These are phyloP conservation scores for Thyatira batis DNA, from an alignment of 2,888 invertebrate genomes.

Conservation along the genomic window DNA sequence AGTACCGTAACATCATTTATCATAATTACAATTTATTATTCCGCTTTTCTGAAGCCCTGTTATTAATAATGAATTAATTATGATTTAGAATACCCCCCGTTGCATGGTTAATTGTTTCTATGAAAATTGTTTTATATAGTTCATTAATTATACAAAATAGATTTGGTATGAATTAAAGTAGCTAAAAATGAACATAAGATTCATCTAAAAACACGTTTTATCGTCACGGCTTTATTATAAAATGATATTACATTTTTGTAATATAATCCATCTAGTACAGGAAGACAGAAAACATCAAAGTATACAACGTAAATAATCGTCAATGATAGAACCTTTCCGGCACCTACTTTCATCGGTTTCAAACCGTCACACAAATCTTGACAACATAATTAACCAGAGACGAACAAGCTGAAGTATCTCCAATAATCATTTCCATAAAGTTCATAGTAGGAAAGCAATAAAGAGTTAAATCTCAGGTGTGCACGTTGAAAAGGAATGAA, in stretches of 20 bases:
- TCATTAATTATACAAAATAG: not conserved
- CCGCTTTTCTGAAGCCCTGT: slow-evolving; percentile 42
- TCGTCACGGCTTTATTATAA: too few relatives aligned
- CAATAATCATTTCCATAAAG: not conserved
- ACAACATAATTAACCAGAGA: not conserved
- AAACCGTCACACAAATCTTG: not conserved
- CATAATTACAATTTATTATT: slow-evolving; percentile 66
- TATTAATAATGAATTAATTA: slow-evolving; percentile 58
- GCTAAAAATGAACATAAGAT: not conserved
- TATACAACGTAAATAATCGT: not conserved
- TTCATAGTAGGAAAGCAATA: not conserved
- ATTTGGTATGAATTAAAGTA: not conserved
- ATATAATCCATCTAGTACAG: too few relatives aligned
- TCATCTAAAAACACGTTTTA: too few relatives aligned
- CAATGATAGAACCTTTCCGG: not conserved
- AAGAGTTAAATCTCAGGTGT: slow-evolving; percentile 45
- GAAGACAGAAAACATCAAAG: too few relatives aligned
- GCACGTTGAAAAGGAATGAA: slow-evolving; percentile 55
- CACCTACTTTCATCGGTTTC: not conserved
- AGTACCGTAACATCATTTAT: slow-evolving; percentile 48
- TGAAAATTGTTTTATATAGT: slow-evolving; percentile 5
- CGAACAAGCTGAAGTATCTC: not conserved
- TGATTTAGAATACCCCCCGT: slow-evolving; percentile 37
- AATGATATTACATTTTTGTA: too few relatives aligned
- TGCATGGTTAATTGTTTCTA: slow-evolving; percentile 26